Percentiles rank a stretch among this genome's conserved stretches.
These are phyloP conservation scores for Choloepus hoffmanni DNA, from an alignment of 2,113 vertebrate species.

Conservation along the genomic window DNA sequence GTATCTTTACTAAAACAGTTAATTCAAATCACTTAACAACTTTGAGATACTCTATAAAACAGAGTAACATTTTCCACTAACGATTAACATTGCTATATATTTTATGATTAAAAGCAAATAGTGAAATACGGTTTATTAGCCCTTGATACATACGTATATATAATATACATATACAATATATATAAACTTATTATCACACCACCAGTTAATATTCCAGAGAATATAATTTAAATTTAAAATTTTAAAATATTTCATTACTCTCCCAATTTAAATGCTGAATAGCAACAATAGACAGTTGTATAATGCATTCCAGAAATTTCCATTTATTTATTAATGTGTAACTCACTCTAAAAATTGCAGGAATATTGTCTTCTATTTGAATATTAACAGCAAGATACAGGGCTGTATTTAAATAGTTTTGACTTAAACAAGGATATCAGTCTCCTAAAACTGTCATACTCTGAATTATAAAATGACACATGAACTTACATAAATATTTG, in stretches of 20 bases:
- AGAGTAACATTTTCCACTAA: background rate
- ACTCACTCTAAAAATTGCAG: background rate
- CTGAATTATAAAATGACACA: background rate
- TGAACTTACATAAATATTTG: slow-evolving; percentile 8
- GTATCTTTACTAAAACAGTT: background rate
- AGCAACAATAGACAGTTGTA: background rate
- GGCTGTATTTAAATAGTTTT: background rate
- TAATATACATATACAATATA: no score
- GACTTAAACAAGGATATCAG: background rate
- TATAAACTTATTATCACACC: background rate
- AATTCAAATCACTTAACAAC: background rate
- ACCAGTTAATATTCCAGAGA: background rate
- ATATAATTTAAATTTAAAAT: slow-evolving; percentile 48
- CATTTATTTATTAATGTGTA: background rate
- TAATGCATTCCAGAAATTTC: background rate
- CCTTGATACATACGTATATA: no score
- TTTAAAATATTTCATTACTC: background rate
- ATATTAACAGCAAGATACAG: background rate
- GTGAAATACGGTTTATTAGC: background rate
- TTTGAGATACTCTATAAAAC: background rate
- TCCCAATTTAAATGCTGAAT: background rate
- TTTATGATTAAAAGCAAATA: background rate
- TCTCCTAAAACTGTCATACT: background rate
- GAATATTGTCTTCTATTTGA: background rate
- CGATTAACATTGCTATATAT: background rate